Evolutionary conservation across 2,113 vertebrate species (phyloP), one percentile per base, ranked within the genome.

Genomic region (Sigmodon hispidus): DNA sequence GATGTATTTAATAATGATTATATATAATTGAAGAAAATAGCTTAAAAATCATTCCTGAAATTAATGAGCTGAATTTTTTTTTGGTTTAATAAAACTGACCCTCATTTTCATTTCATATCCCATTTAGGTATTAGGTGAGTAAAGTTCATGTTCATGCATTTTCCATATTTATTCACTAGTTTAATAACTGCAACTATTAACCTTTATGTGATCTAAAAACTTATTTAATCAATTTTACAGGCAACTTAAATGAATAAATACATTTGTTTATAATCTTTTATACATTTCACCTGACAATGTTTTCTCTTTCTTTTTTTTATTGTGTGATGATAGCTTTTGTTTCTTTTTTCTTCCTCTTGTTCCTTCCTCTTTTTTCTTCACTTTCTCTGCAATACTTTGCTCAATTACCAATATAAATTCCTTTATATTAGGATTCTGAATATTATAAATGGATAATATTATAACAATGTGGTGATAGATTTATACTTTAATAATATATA

Each of bases 1-100:
- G 96, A 95, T 96, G 91, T 96, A 93, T 97, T 97, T 98, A 96
- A 97, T 98, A 97, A 93, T 90, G 50, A 93, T 93, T 55, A 96
- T 88, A 97, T 96, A 96, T 94, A 96, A 97, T 91, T 95, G 89
- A 96, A 96, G 40, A 6, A 16, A 65, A 93, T 97, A 96, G 87
- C 90, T 91, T 94, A 91, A 94, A 98, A 94, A 94, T 96, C 90
- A 94, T 97, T 95, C 85, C 55, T 91, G 80, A 88, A 96, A 98
- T 72, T 93, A 96, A 95, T 81, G 92, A 83, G 93, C 81, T 69
- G 43, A n/a, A 85, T 85, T 96, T 97, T 93, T 97, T 95, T 92
- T 67, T 15, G 13, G 70, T 96, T 94, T 89, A 76, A 80, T 92
- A 91, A 93, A 94, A 83, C 29, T 0, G 3, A 67, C 45, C 48